These are phyloP conservation scores for Agriotes lineatus DNA, from an alignment of 2,888 invertebrate species.

Conservation along the genomic window DNA sequence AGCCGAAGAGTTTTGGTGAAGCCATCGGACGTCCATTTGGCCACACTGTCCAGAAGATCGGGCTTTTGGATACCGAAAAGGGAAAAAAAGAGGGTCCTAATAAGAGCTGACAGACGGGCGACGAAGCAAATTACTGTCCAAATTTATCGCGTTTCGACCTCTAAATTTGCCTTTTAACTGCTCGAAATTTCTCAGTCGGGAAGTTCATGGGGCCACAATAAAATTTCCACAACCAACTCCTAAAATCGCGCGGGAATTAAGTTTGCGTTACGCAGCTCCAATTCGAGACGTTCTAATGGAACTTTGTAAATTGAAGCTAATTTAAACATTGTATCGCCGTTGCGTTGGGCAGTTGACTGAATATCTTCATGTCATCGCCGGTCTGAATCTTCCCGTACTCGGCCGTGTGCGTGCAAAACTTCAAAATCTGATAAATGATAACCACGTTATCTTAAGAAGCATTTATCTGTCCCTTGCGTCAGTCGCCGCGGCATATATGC, in stretches of 20 bases:
- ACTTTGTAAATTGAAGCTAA: slow-evolving; percentile 60
- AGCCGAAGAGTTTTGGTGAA: slow-evolving; percentile 47
- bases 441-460: slow-evolving; percentile 6
- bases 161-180: slow-evolving; percentile 33
- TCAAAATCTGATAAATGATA: slow-evolving; percentile 37
- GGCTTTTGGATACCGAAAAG: slow-evolving; percentile 63
- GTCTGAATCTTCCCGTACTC: slow-evolving; percentile 13
- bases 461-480: slow-evolving; percentile 10
- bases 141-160: slow-evolving; percentile 28
- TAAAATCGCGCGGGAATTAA: slow-evolving; percentile 37
- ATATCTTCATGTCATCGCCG: slow-evolving; percentile 42
- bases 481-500: neutral
- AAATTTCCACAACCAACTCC: slow-evolving; percentile 38
- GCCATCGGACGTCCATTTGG: slow-evolving; percentile 54
- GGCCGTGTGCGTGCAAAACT: slow-evolving; percentile 32
- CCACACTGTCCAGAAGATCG: slow-evolving; percentile 54
- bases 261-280: slow-evolving; percentile 35
- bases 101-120: neutral
- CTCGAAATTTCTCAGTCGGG: slow-evolving; percentile 8
- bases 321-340: slow-evolving; percentile 59
- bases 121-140: neutral
- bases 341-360: slow-evolving; percentile 52
- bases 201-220: slow-evolving; percentile 33
- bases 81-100: slow-evolving; percentile 59
- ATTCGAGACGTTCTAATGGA: slow-evolving; percentile 40